phyloP scores from a whole-genome alignment of 2,113 vertebrate genomes.

The Lophius piscatorius region DNA sequence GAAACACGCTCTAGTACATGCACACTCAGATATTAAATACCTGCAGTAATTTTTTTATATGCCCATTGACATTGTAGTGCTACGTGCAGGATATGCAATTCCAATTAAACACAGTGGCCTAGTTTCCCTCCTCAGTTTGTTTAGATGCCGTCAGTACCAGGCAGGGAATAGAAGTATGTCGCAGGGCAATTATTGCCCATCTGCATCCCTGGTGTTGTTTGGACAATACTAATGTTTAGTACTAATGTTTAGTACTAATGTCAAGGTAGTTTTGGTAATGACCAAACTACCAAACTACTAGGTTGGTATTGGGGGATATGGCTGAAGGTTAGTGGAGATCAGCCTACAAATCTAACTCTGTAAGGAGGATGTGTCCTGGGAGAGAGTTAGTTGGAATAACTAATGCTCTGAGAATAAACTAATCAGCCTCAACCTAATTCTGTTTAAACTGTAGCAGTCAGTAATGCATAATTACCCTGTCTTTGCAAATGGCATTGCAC shows the following conservation, averaged over 20 bases:
- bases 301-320: slow-evolving; percentile 1
- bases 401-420: slow-evolving; percentile 62
- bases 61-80: slow-evolving; percentile 1
- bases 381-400: slow-evolving; percentile 49
- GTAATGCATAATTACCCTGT: slow-evolving; percentile 68
- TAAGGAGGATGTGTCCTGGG: slow-evolving; percentile 18
- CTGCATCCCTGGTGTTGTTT: slow-evolving; percentile 19
- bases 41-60: slow-evolving; percentile 17
- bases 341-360: slow-evolving; percentile 35
- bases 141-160: slow-evolving; percentile 35
- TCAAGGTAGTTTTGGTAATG: no score
- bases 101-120: slow-evolving; percentile 37
- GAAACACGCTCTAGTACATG: neutral
- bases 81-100: slow-evolving; percentile 15
- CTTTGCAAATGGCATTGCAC: slow-evolving; percentile 44
- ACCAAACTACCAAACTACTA: no score
- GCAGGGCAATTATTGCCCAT: slow-evolving; percentile 44
- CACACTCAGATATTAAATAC: slow-evolving; percentile 1
- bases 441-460: slow-evolving; percentile 61
- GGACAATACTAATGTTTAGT: no score
- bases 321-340: slow-evolving; percentile 33
- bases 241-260: no score
- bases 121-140: slow-evolving; percentile 8
- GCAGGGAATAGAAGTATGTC: slow-evolving; percentile 6
- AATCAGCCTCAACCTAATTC: slow-evolving; percentile 37